These are phyloP conservation scores for Saccostrea echinata DNA, from an alignment of 1,140 invertebrate genomes.

Conservation along the genomic window DNA sequence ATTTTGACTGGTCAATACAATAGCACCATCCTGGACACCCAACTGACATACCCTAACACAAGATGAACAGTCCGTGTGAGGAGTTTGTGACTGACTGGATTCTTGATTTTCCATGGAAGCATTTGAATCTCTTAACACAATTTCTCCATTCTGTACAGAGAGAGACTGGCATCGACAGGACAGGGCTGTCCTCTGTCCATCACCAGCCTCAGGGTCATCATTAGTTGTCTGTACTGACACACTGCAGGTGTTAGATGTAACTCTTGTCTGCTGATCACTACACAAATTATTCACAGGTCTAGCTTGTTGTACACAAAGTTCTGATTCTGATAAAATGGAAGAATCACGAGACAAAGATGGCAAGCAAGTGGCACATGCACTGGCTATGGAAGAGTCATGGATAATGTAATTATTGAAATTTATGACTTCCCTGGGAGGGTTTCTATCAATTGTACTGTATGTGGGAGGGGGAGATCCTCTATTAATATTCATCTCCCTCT, in stretches of 20 bases:
- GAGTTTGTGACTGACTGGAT: not conserved
- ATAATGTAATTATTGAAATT: conserved; percentile 33
- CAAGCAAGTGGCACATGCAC: conserved; percentile 19
- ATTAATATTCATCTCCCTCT: conserved; percentile 51
- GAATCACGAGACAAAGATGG: conserved; percentile 7
- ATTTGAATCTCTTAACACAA: not conserved
- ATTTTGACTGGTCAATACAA: not conserved
- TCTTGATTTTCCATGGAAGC: not conserved
- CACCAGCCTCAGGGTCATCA: not conserved
- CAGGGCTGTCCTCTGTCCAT: not conserved
- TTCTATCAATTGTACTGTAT: conserved; percentile 76
- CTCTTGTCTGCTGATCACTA: not conserved
- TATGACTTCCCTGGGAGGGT: conserved; percentile 49
- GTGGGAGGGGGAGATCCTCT: conserved; percentile 69
- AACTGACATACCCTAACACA: not conserved
- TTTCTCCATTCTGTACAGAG: not conserved
- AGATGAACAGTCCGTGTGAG: not conserved
- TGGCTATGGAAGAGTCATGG: conserved; percentile 17
- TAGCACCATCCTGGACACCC: not conserved
- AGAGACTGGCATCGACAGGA: conserved; percentile 20
- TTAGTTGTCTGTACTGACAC: not conserved
- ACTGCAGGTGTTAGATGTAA: not conserved
- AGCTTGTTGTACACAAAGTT: conserved; percentile 1
- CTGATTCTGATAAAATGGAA: conserved; percentile 29
- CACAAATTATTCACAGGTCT: not conserved